Evolutionary conservation across 2,797 vertebrate species (phyloP).

Genomic region (Fistularia tabacaria): DNA sequence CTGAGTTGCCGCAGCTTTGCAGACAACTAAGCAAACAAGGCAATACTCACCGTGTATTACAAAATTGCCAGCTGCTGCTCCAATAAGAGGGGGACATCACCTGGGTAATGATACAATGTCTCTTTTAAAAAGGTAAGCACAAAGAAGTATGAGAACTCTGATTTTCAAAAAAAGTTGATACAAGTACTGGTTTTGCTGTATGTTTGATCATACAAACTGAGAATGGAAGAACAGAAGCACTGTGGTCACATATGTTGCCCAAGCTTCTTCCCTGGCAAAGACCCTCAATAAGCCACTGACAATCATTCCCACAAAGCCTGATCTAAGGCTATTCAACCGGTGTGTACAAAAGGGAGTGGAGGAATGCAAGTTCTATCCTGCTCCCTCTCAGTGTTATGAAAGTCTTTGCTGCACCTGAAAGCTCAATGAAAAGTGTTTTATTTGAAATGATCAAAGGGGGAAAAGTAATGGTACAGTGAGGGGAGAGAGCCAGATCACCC

Average conservation of each 20-base stretch:
- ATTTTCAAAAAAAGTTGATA: slow-evolving; percentile 20
- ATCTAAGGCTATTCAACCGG: slow-evolving; percentile 74
- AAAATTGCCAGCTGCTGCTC: too few species aligned
- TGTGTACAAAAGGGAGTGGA: slow-evolving; percentile 62
- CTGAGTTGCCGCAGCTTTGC: too few species aligned
- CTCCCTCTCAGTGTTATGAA: slow-evolving; percentile 13
- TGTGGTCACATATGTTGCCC: slow-evolving; percentile 75
- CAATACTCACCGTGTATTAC: too few species aligned
- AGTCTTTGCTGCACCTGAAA: slow-evolving; percentile 55
- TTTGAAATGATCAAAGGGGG: slow-evolving; percentile 27
- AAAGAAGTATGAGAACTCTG: slow-evolving; percentile 9
- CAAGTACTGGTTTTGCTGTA: slow-evolving; percentile 15
- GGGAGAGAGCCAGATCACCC: slow-evolving; percentile 23
- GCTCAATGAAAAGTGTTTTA: slow-evolving; percentile 21
- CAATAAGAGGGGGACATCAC: too few species aligned
- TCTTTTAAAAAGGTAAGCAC: slow-evolving; percentile 29
- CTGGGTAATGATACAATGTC: slow-evolving; percentile 33
- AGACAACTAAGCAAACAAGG: too few species aligned
- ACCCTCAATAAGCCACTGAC: slow-evolving; percentile 81
- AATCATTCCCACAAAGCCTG: slow-evolving; percentile 79
- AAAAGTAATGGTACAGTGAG: slow-evolving; percentile 5
- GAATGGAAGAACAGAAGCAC: slow-evolving; percentile 39
- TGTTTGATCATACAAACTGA: slow-evolving; percentile 31
- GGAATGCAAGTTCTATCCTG: slow-evolving; percentile 66
- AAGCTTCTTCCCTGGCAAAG: slow-evolving; percentile 75